Evolutionary conservation across 2,797 vertebrate genomes (phyloP).

Genomic region (Fistularia tabacaria): DNA sequence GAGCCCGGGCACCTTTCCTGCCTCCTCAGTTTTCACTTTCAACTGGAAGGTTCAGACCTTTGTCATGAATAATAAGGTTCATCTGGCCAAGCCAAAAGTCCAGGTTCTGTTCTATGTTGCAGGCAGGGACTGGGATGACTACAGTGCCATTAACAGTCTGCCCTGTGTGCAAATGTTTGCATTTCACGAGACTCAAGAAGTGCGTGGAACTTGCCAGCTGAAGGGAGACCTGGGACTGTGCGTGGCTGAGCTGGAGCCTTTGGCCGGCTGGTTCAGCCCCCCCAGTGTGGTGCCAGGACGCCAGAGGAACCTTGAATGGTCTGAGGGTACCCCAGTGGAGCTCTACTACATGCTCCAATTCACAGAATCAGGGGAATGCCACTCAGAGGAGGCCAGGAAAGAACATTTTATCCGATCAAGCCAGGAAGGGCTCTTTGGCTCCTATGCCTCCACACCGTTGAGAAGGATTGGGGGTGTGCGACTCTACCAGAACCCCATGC

Average conservation of each 20-base stretch:
- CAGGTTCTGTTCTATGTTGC: conserved; percentile 81
- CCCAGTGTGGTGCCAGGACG: conserved; percentile 79
- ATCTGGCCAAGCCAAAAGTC: conserved; percentile 77
- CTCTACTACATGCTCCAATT: conserved; percentile 79
- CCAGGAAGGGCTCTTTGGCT: conserved; percentile 78
- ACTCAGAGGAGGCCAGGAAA: conserved; percentile 77
- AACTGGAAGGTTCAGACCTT: conserved; percentile 84
- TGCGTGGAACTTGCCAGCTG: conserved; percentile 77
- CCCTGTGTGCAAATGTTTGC: conserved; percentile 82
- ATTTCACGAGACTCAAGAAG: conserved; percentile 84
- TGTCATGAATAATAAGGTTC: conserved; percentile 75
- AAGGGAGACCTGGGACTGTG: conserved; percentile 77
- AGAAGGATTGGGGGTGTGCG: conserved; percentile 82
- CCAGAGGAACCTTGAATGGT: conserved; percentile 67
- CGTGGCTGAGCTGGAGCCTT: conserved; percentile 78
- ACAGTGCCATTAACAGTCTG: conserved; percentile 76
- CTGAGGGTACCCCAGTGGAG: conserved; percentile 78
- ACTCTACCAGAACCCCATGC: conserved; percentile 75
- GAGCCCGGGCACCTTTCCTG: conserved; percentile 69
- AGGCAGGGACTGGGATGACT: conserved; percentile 84
- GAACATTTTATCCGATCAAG: conserved; percentile 82
- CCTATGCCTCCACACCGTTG: conserved; percentile 75
- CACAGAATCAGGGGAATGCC: conserved; percentile 70
- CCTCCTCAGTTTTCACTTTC: conserved; percentile 78
- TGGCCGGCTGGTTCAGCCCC: conserved; percentile 78